These are phyloP conservation scores for Pseudocheirus occidentalis DNA, from an alignment of 2,797 vertebrate species.

Conservation along the genomic window DNA sequence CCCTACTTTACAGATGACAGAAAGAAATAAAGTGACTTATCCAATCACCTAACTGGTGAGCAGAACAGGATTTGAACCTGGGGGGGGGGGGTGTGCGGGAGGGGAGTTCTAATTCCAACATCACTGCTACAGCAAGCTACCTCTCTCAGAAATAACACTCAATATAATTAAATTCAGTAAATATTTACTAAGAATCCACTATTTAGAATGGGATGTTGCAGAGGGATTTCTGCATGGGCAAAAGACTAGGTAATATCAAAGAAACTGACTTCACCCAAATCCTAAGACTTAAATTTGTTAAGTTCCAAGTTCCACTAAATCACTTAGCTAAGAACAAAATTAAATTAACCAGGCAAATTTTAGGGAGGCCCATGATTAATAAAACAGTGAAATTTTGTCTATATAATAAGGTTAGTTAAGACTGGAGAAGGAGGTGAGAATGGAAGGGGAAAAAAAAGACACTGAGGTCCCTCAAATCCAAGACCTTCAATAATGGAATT, in stretches of 20 bases:
- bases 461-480: neutral
- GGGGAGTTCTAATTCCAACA: neutral
- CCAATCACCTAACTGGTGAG: neutral
- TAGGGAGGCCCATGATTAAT: neutral
- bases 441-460: neutral
- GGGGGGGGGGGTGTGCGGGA: too few relatives aligned
- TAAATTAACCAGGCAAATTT: neutral
- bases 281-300: neutral
- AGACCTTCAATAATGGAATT: slow-evolving; percentile 3
- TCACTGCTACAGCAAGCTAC: neutral
- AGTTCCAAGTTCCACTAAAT: neutral
- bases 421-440: slow-evolving; percentile 5
- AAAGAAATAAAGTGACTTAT: neutral
- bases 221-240: neutral
- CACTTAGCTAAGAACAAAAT: neutral
- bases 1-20: neutral
- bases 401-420: neutral
- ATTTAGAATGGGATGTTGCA: neutral
- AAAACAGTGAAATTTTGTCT: neutral
- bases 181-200: neutral
- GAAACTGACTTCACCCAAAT: neutral
- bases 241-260: neutral
- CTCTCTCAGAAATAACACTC: neutral
- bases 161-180: neutral
- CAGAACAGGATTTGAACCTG: neutral